Percentiles rank a stretch among this genome's conserved stretches.
These are phyloP conservation scores for Pachyseris speciosa DNA, from an alignment of 64 coral and sea anemone species.

Conservation along the genomic window DNA sequence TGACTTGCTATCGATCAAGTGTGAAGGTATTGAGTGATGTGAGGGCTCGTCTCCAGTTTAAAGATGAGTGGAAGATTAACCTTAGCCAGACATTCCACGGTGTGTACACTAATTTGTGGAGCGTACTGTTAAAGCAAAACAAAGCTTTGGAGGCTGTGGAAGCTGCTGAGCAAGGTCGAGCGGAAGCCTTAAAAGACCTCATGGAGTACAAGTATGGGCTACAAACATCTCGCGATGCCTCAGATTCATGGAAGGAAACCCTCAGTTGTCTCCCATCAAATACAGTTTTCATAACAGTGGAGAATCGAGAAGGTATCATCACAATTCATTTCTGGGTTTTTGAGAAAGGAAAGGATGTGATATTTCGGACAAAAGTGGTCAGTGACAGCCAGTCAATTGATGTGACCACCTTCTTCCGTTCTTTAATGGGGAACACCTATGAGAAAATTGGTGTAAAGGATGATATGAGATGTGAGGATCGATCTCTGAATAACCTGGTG, in stretches of 20 bases:
- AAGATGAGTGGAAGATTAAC: conserved; percentile 2
- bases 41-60: not conserved
- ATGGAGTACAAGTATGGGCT: not conserved
- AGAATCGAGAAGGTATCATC: too few species aligned
- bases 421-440: not conserved
- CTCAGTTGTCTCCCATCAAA: not conserved
- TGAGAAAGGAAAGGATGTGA: not conserved
- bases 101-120: not conserved
- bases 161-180: conserved; percentile 8
- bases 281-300: not conserved
- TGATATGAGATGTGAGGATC: conserved; percentile 3
- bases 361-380: not conserved
- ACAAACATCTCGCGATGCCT: not conserved
- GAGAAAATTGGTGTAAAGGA: not conserved
- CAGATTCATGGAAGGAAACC: not conserved
- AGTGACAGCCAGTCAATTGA: not conserved
- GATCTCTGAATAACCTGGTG: not conserved
- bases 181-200: conserved; percentile 4
- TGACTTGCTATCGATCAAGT: not conserved
- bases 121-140: not conserved
- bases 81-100: not conserved
- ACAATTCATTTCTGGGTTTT: not conserved
- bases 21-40: conserved; percentile 3
- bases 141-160: not conserved
- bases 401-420: too few species aligned